These are phyloP conservation scores for Lagodon rhomboides DNA, from an alignment of 2,797 vertebrate species.

Conservation along the genomic window DNA sequence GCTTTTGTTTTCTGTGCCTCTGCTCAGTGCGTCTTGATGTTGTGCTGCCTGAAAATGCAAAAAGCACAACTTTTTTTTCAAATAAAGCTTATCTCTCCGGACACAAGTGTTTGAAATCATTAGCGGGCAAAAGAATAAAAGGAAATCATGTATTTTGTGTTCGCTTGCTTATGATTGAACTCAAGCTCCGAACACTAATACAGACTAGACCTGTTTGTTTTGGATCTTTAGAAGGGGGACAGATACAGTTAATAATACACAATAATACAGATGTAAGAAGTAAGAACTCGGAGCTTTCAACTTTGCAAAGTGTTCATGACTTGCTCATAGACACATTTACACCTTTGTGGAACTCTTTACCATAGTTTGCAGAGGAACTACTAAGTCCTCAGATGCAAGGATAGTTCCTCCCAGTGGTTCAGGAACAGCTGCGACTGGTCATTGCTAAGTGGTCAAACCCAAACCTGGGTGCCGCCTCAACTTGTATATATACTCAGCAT, in stretches of 20 bases:
- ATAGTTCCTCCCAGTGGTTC: no score
- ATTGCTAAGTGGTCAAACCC: no score
- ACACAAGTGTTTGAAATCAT: neutral
- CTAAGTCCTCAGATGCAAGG: no score
- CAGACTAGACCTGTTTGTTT: neutral
- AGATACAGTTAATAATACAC: neutral
- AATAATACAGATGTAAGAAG: neutral
- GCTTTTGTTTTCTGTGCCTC: constrained; percentile 21
- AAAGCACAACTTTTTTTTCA: neutral
- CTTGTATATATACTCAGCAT: no score
- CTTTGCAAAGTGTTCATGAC: neutral
- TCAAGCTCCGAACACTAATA: constrained; percentile 1
- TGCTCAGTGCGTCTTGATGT: constrained; percentile 28
- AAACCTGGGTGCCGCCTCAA: no score
- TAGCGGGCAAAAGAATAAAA: constrained; percentile 12
- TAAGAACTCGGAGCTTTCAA: neutral
- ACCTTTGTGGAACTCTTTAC: neutral
- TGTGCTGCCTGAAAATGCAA: constrained; percentile 27
- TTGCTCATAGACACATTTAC: neutral
- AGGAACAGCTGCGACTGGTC: no score
- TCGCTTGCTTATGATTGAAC: constrained; percentile 33
- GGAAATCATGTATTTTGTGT: constrained; percentile 12
- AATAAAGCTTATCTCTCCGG: constrained; percentile 30
- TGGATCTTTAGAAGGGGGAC: neutral
- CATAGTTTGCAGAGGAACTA: neutral